These are phyloP conservation scores for Himalopsyche anomala DNA, from an alignment of 2,888 invertebrate species.

Conservation along the genomic window DNA sequence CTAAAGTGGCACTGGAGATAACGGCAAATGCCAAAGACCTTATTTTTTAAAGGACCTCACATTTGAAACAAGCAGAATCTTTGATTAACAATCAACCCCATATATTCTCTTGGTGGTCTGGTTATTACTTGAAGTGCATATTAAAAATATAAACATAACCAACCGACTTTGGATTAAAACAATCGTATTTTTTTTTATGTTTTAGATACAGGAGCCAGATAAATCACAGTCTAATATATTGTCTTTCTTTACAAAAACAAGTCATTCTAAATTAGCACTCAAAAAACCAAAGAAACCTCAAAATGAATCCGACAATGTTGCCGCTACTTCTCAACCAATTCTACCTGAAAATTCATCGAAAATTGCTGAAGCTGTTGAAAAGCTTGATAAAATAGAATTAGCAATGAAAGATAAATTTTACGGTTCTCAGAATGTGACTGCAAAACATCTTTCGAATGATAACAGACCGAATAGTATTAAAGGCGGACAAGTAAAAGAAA, in stretches of 20 bases:
- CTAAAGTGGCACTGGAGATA: no score
- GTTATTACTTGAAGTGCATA: no score
- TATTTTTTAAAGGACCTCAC: no score
- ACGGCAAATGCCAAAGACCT: no score
- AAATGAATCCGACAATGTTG: neutral
- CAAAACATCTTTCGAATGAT: neutral
- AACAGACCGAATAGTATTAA: neutral
- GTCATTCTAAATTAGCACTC: slow-evolving; percentile 9
- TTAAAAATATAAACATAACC: no score
- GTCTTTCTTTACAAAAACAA: slow-evolving; percentile 54
- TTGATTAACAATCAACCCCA: no score
- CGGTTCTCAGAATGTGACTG: neutral
- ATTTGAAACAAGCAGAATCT: no score
- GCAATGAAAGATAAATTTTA: neutral
- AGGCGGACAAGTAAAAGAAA: slow-evolving; percentile 33
- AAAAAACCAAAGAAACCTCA: slow-evolving; percentile 25
- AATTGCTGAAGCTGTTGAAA: neutral
- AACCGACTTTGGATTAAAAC: no score
- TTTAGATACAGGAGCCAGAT: neutral
- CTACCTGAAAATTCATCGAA: neutral
- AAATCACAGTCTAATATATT: slow-evolving; percentile 55
- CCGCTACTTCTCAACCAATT: neutral
- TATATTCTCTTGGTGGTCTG: no score
- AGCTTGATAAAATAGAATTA: neutral
- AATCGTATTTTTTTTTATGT: neutral